Conservation (phyloP, 1,140 invertebrate genomes). For the Polypedilum pembai region DNA sequence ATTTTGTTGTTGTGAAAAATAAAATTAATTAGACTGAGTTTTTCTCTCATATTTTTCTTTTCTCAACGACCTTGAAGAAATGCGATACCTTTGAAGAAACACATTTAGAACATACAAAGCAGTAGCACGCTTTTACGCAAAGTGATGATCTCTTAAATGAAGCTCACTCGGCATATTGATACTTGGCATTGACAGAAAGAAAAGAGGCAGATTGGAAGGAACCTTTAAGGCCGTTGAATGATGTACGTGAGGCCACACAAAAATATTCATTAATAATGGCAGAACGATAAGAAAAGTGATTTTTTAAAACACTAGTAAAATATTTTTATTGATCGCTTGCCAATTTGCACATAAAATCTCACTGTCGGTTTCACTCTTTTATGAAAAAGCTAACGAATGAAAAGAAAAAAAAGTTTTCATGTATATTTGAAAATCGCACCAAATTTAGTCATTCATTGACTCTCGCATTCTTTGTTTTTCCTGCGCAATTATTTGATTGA, state of each 20-base stretch:
- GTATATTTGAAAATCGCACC: constrained; percentile 15
- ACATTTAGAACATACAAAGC: not conserved
- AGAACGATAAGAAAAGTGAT: not conserved
- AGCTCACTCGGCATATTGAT: not conserved
- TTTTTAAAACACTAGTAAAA: not conserved
- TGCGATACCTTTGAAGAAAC: constrained; percentile 6
- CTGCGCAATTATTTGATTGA: not conserved
- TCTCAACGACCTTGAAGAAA: constrained; percentile 3
- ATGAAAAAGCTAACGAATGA: not conserved
- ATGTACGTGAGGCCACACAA: not conserved
- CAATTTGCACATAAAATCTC: constrained; percentile 15
- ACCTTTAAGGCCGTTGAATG: constrained; percentile 19
- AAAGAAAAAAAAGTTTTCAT: not conserved
- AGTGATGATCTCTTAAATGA: not conserved
- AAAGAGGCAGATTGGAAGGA: not conserved
- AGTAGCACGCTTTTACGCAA: not conserved
- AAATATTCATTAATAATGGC: not conserved
- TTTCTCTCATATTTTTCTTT: too few species aligned
- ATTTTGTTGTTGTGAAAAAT: too few species aligned
- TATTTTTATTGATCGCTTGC: constrained; percentile 26
- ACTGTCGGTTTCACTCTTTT: not conserved
- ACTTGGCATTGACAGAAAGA: constrained; percentile 21
- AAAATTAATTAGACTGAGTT: too few species aligned
- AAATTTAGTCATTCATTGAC: constrained; percentile 23
- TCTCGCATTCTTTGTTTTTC: constrained; percentile 1